A percentile compares a stretch with the other conserved stretches of the same genome.
These are phyloP conservation scores for Telmatochromis brichardi DNA, from an alignment of 2,113 vertebrate species.

Conservation along the genomic window DNA sequence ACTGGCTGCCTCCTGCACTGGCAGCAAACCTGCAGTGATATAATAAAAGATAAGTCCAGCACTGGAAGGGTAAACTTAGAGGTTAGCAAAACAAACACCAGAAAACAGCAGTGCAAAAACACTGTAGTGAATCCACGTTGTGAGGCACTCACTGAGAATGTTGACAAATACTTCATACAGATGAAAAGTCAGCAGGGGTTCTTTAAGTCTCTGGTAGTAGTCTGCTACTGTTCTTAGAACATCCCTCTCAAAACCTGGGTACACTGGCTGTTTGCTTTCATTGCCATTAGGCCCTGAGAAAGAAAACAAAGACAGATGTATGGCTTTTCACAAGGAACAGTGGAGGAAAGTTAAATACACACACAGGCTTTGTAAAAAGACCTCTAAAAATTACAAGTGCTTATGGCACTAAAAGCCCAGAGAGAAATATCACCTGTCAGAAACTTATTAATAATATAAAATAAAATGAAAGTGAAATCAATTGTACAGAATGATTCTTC, in stretches of 20 bases:
- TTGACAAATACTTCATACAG: slow-evolving; percentile 67
- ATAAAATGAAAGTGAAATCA: neutral
- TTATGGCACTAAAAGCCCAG: neutral
- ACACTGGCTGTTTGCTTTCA: slow-evolving; percentile 46
- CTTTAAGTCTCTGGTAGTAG: slow-evolving; percentile 60
- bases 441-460: neutral
- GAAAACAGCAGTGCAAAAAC: neutral
- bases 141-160: slow-evolving; percentile 52
- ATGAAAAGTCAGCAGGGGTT: slow-evolving; percentile 58
- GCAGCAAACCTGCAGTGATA: slow-evolving; percentile 47
- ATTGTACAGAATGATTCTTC: neutral
- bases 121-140: neutral
- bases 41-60: neutral
- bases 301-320: neutral
- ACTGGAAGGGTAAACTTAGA: neutral
- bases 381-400: neutral
- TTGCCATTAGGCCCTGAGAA: slow-evolving; percentile 51
- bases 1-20: slow-evolving; percentile 23
- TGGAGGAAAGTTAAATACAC: neutral
- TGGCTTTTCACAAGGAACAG: neutral
- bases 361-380: neutral
- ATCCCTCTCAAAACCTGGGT: slow-evolving; percentile 58
- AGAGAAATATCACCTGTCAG: neutral
- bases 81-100: neutral
- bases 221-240: slow-evolving; percentile 57